phyloP scores from a whole-genome alignment of 1,140 invertebrate species.

The Homarus americanus region DNA sequence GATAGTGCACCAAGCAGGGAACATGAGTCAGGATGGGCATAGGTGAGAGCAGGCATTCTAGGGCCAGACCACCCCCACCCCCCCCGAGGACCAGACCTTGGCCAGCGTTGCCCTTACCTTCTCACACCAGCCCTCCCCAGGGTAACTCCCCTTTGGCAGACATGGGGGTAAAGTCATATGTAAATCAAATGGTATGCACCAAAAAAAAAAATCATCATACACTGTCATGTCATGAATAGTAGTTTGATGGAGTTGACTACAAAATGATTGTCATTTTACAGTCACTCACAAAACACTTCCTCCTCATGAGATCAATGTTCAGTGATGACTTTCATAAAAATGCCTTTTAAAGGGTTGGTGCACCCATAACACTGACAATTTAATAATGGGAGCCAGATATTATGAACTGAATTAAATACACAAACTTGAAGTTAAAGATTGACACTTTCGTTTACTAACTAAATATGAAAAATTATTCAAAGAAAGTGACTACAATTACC shows the following conservation, averaged over 20 bases:
- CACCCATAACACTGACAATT: neutral
- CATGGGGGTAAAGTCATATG: conserved; percentile 62
- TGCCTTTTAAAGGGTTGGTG: neutral
- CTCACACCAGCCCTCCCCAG: conserved; percentile 74
- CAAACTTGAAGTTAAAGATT: neutral
- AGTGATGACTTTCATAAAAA: neutral
- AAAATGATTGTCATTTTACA: neutral
- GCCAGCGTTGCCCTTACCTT: conserved; percentile 70
- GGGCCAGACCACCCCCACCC: conserved; percentile 29
- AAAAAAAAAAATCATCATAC: conserved; percentile 29
- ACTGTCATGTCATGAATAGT: conserved; percentile 12
- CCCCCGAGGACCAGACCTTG: conserved; percentile 37
- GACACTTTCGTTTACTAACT: neutral
- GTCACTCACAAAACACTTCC: neutral
- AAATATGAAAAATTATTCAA: neutral
- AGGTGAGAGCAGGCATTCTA: conserved; percentile 45
- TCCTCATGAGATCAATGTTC: neutral
- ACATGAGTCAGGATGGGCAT: conserved; percentile 22
- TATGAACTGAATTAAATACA: neutral
- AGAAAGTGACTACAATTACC: conserved; percentile 14
- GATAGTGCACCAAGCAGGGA: conserved; percentile 25
- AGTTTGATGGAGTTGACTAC: neutral
- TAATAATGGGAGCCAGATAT: neutral
- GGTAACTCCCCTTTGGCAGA: conserved; percentile 69
- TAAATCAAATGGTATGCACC: conserved; percentile 45